Evolutionary conservation across 1,140 invertebrate genomes (phyloP), one percentile per base, ranked within the genome.

Genomic region (Caerostris extrusa): DNA sequence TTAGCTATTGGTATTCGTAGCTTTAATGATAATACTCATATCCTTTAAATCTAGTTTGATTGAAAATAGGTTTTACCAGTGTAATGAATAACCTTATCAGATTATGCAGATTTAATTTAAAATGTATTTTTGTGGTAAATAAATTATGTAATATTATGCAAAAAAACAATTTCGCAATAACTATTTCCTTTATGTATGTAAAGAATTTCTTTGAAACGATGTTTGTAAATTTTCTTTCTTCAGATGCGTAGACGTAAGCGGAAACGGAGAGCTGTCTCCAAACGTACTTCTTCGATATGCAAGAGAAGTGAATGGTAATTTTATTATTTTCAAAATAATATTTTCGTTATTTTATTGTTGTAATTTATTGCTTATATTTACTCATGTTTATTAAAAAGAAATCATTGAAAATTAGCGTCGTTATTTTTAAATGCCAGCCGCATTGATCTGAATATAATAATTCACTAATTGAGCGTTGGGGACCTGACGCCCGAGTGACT

Each of bases 221-320:
- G 12, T 14, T 14, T 64, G 10, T 14, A 64, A 61, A 64, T 64
- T 14, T 64, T 53, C 64, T 88, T 61, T 53, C 77, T 77, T 19
- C 64, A 91, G 90, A 91, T 91, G 90, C 90, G 69, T 82, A n/a
- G 90, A 91, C 90, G 90, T 82, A 91, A 91, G 71, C 71, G 90
- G 90, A 91, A 91, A 91, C 58, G 88, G 88, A 77, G 69, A 81
- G 57, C 34, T 53, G 5, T 53, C 86, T 53, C 77, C 57, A 58
- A 61, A 34, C 6, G 61, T 10, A 91, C 34, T 60, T 8, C 55
- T 82, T 58, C 55, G 90, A 3, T 5, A 19, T n/a, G 58, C 56
- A 17, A 81, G 90, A 81, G 71, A 60, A 53, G 71, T 61, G 5
- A 82, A 61, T 58, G 90, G 90, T 90, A 77, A 90, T 34, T 0